These are phyloP conservation scores for Maniola jurtina DNA, from an alignment of 1,140 invertebrate species.

Conservation along the genomic window DNA sequence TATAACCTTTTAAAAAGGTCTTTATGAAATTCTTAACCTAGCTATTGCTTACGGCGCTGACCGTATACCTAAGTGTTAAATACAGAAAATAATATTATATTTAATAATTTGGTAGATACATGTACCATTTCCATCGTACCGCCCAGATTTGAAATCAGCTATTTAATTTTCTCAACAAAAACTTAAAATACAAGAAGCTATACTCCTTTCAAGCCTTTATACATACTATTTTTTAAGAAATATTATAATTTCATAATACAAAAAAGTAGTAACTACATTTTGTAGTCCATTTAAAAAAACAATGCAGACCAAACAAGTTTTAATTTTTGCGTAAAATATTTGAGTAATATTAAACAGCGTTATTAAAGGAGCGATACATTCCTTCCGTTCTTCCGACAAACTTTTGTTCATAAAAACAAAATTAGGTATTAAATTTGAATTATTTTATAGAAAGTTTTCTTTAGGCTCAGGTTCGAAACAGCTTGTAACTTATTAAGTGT, in stretches of 20 bases:
- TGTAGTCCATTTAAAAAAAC: background rate
- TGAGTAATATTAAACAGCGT: conserved; percentile 8
- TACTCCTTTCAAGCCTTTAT: too few species aligned
- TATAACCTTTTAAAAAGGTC: background rate
- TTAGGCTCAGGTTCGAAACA: conserved; percentile 35
- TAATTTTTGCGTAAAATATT: conserved; percentile 8
- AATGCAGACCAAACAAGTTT: background rate
- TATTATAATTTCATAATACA: too few species aligned
- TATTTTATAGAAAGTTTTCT: conserved; percentile 31
- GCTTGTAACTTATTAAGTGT: conserved; percentile 45
- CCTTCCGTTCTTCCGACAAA: conserved; percentile 26
- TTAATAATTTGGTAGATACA: too few species aligned
- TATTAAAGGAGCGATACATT: conserved; percentile 19
- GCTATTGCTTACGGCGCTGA: background rate
- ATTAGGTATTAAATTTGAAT: conserved; percentile 38
- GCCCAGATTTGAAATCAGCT: too few species aligned
- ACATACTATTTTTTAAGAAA: too few species aligned
- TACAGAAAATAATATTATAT: background rate
- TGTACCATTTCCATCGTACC: too few species aligned
- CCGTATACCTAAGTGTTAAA: background rate
- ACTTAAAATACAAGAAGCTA: too few species aligned
- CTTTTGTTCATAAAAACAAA: conserved; percentile 41
- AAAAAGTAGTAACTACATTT: too few species aligned
- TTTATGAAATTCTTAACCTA: background rate
- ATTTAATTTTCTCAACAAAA: too few species aligned